Percentiles rank a stretch among this genome's conserved stretches.
Evolutionary conservation across 2,888 invertebrate genomes (phyloP).

Genomic region (Drosophila barbarae): DNA sequence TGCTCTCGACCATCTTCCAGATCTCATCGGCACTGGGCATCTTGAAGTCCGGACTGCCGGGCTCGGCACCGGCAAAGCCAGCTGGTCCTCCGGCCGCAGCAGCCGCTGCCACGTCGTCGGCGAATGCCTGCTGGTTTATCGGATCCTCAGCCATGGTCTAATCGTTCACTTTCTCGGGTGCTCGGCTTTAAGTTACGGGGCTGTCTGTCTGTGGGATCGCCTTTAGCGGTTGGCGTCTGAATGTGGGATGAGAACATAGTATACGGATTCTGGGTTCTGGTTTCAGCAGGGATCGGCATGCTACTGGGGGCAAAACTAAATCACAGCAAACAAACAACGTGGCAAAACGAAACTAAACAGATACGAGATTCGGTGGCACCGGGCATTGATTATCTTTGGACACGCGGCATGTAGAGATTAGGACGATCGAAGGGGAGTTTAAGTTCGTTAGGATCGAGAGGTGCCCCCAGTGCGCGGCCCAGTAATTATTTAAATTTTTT

Average conservation of each 20-base stretch:
- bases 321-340: conserved; percentile 38
- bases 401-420: conserved; percentile 36
- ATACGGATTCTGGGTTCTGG: conserved; percentile 21
- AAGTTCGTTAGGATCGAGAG: not conserved
- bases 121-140: conserved; percentile 71
- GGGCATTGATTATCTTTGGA: conserved; percentile 12
- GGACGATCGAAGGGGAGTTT: not conserved
- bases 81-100: conserved; percentile 65
- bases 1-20: conserved; percentile 82
- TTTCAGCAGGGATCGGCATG: conserved; percentile 18
- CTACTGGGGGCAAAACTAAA: conserved; percentile 35
- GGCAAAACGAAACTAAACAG: conserved; percentile 27
- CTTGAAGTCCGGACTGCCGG: conserved; percentile 73
- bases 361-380: conserved; percentile 4
- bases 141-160: conserved; percentile 74
- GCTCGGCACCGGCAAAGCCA: conserved; percentile 55
- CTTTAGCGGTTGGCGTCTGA: conserved; percentile 51
- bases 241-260: conserved; percentile 26
- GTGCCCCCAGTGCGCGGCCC: conserved; percentile 1
- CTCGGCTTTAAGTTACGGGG: not conserved
- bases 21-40: conserved; percentile 82
- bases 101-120: conserved; percentile 74
- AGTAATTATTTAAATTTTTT: conserved; percentile 5
- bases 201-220: conserved; percentile 14
- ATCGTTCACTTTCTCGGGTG: not conserved